Conservation (phyloP, 2,113 vertebrate genomes). For the Noctilio leporinus region DNA sequence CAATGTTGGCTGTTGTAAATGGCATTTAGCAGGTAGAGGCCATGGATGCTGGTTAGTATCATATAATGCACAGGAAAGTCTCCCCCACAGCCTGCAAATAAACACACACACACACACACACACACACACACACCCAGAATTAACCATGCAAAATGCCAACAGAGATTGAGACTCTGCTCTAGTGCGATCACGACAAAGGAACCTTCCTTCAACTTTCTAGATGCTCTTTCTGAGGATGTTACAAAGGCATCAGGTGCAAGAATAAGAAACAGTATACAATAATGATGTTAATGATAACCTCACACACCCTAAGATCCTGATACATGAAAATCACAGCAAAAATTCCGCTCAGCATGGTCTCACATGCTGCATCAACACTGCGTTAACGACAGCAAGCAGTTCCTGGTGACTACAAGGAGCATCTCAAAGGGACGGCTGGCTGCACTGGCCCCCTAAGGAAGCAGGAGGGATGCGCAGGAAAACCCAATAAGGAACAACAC, state of each 20-base stretch:
- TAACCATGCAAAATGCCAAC: background rate
- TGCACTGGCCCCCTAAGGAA: background rate
- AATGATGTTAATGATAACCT: background rate
- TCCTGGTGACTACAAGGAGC: too few relatives aligned
- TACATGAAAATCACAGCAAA: background rate
- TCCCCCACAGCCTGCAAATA: too few relatives aligned
- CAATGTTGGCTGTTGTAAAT: background rate
- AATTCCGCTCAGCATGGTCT: background rate
- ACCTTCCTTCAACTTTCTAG: rapidly evolving
- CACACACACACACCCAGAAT: background rate
- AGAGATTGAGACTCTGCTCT: background rate
- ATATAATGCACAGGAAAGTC: background rate
- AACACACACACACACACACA: background rate
- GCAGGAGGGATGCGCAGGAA: background rate
- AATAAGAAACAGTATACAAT: background rate
- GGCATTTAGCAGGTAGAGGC: background rate
- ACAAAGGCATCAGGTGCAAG: background rate
- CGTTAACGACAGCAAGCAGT: background rate
- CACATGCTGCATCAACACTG: background rate
- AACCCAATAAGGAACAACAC: background rate
- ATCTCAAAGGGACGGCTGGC: too few relatives aligned
- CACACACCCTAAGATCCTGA: background rate
- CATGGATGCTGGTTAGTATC: background rate
- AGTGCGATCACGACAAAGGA: background rate
- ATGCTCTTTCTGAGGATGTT: background rate